phyloP scores from a whole-genome alignment of 2,797 vertebrate species.

The Nasua narica region DNA sequence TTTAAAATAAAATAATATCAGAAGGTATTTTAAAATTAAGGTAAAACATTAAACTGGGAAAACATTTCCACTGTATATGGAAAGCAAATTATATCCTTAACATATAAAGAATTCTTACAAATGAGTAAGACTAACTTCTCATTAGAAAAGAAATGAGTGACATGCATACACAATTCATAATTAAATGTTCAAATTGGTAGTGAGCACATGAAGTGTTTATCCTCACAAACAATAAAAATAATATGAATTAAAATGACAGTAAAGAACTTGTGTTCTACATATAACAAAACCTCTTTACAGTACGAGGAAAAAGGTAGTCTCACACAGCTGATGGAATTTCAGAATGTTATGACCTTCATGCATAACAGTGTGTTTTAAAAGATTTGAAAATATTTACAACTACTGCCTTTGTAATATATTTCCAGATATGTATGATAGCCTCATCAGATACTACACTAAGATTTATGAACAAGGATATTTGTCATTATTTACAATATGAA shows the following conservation, averaged over 20 bases:
- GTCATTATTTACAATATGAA: not conserved
- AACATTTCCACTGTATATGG: not conserved
- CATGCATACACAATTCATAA: not conserved
- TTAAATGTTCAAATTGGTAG: not conserved
- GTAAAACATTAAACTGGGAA: not conserved
- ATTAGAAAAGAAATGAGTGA: not conserved
- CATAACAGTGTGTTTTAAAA: not conserved
- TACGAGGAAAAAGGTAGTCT: not conserved
- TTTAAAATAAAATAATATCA: slow-evolving; percentile 20
- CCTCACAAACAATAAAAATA: not conserved
- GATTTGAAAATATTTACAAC: not conserved
- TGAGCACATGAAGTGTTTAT: not conserved
- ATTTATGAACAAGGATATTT: not conserved
- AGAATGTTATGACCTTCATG: not conserved
- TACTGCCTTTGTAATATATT: not conserved
- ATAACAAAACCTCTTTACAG: not conserved
- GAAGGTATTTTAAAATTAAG: not conserved
- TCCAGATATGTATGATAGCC: not conserved
- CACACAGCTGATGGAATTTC: not conserved
- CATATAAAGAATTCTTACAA: not conserved
- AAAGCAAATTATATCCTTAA: not conserved
- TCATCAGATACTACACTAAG: not conserved
- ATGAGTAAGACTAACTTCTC: not conserved
- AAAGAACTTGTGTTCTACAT: not conserved
- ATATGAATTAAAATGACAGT: not conserved